Base-by-base conservation (phyloP, 1,140 invertebrate genomes). In the Reticulitermes speratus region DNA sequence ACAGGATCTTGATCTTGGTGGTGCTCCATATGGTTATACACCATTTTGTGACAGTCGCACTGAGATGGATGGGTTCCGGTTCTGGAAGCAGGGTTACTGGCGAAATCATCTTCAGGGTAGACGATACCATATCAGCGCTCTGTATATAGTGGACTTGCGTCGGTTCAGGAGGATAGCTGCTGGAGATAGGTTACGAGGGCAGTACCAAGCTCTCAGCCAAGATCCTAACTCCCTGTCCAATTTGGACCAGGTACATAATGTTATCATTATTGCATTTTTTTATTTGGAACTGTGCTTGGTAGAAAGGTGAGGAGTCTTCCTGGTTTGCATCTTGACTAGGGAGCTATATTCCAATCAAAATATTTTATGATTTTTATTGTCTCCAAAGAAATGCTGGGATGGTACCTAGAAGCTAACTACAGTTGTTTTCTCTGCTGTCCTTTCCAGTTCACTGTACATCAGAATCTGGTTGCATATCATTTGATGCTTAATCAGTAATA, bases 11-110 rank as follows among this genome's bases (percentile, higher is more conserved):
- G 98, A 99, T 91, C 93, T 99, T 81, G 97, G 96, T 87, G 98
- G 98, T n/a, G 98, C 99, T 0, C 98, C 99, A 0, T 99, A 99
- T 91, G 99, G 97, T 23, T 99, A 99, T 90, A 99, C 98, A 8
- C 99, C 99, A 7, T 99, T 99, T 92, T 99, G 99, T 93, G 98
- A 99, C 89, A 98, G 97, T 86, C 94, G 98, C 87, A 97, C 93
- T 88, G 98, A 99, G 92, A 99, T 99, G 98, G 99, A 99, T 91
- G 99, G 99, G 52, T 99, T 99, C 90, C 94, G 97, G 87, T 99
- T 99, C 92, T 99, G 99, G 99, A 99, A 98, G 90, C 96, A 96
- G 89, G 99, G 99, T 11, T 99, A 99, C 91, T 99, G 99, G 99
- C 95, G 96, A 84, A 99, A 96, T 91, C 99, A 99, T 93, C 92